phyloP scores from a whole-genome alignment of 2,888 invertebrate genomes.

The Oxystoma pomonae region DNA sequence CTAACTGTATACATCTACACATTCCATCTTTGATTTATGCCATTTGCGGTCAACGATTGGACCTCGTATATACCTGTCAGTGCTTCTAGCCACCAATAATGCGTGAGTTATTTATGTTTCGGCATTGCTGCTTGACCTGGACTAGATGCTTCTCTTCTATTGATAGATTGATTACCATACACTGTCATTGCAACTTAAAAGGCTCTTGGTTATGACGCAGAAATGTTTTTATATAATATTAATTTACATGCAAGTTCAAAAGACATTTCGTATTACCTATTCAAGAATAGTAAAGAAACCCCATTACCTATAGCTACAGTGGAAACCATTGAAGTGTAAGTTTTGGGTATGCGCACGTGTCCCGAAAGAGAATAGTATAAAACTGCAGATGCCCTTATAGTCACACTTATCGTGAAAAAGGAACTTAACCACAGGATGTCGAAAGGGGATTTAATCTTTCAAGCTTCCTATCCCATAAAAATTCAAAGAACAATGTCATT shows the following conservation, averaged over 20 bases:
- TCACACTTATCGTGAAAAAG: neutral
- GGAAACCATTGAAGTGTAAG: neutral
- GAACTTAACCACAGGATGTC: neutral
- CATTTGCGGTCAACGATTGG: neutral
- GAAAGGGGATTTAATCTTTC: neutral
- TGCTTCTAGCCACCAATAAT: neutral
- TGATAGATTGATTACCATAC: neutral
- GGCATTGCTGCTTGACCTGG: neutral
- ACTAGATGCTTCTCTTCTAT: neutral
- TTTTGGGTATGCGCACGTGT: neutral
- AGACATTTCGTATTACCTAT: neutral
- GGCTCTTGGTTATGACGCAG: neutral
- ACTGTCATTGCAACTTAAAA: neutral
- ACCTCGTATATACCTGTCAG: neutral
- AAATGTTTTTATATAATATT: neutral
- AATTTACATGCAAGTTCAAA: neutral
- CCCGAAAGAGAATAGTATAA: neutral
- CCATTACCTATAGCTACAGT: neutral
- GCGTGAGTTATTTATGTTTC: neutral
- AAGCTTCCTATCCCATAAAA: neutral
- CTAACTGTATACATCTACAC: neutral
- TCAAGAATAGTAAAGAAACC: neutral
- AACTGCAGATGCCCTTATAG: neutral
- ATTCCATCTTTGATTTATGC: neutral
- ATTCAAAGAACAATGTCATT: neutral